Percentiles rank a stretch among this genome's conserved stretches.
phyloP scores from a whole-genome alignment of 2,888 invertebrate genomes.

The Mesodorylaimus sp. region DNA sequence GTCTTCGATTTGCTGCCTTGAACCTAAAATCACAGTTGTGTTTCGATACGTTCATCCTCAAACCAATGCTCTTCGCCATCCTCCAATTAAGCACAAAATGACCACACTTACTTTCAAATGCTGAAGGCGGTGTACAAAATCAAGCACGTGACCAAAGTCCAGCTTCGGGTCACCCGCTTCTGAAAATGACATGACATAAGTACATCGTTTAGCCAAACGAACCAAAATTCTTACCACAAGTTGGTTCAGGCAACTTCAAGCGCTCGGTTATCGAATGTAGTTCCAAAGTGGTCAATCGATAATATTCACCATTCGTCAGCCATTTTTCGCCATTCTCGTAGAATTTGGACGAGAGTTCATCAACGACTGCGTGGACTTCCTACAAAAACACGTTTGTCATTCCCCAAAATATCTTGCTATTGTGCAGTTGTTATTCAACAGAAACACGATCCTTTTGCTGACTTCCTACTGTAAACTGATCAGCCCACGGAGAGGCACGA shows the following conservation, averaged over 20 bases:
- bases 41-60: too few relatives aligned
- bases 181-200: constrained; percentile 15
- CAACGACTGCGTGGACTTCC: constrained; percentile 66
- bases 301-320: constrained; percentile 36
- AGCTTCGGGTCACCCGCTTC: constrained; percentile 58
- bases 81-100: too few relatives aligned
- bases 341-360: constrained; percentile 58
- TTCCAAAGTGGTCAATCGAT: constrained; percentile 59
- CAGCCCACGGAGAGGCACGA: too few relatives aligned
- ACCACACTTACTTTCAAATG: not conserved
- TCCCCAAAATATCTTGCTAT: too few relatives aligned
- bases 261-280: constrained; percentile 72
- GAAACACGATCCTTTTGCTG: too few relatives aligned
- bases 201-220: not conserved
- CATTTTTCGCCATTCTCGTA: constrained; percentile 41
- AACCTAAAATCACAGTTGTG: constrained; percentile 14
- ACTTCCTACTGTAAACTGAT: too few relatives aligned
- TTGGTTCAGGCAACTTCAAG: constrained; percentile 62
- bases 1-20: constrained; percentile 45
- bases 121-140: constrained; percentile 45
- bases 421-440: too few relatives aligned
- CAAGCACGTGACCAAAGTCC: constrained; percentile 74
- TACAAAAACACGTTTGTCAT: too few relatives aligned
- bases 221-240: constrained; percentile 7
- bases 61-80: too few relatives aligned